These are phyloP conservation scores for Euplagia quadripunctaria DNA, from an alignment of 2,888 invertebrate species.

Conservation along the genomic window DNA sequence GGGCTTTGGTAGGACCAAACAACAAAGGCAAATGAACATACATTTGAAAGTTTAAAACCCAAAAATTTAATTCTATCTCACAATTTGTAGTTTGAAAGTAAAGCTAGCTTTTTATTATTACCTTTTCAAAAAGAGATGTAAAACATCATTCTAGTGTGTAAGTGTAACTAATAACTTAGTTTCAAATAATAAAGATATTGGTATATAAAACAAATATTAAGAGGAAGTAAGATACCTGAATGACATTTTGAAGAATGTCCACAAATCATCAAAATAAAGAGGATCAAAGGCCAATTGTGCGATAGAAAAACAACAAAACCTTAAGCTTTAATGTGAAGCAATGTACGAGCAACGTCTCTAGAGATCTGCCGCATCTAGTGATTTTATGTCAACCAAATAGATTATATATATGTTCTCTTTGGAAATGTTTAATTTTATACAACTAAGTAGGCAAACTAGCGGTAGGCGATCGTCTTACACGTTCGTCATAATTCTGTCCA, in stretches of 20 bases:
- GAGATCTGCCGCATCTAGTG: constrained; percentile 6
- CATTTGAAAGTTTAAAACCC: constrained; percentile 1
- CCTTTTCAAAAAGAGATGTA: neutral
- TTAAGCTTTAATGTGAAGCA: constrained; percentile 5
- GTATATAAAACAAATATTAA: too few relatives aligned
- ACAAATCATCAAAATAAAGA: constrained; percentile 14
- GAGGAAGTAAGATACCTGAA: constrained; percentile 11
- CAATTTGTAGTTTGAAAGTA: neutral
- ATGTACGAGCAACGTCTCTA: constrained; percentile 2
- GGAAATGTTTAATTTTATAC: neutral
- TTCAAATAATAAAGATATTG: too few relatives aligned
- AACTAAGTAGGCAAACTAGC: neutral
- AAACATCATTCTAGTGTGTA: too few relatives aligned
- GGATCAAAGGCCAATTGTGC: constrained; percentile 21
- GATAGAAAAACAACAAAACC: constrained; percentile 14
- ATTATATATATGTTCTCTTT: neutral
- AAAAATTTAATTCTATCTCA: neutral
- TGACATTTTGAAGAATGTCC: constrained; percentile 11
- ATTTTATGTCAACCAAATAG: neutral
- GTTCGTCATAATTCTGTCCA: neutral
- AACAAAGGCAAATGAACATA: constrained; percentile 15
- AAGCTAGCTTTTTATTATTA: neutral
- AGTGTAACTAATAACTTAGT: too few relatives aligned
- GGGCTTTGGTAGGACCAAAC: neutral
- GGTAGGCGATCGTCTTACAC: neutral